A percentile compares a stretch with the other conserved stretches of the same genome.
Conservation (phyloP, 1,140 invertebrate genomes). For the Nephila pilipes region DNA sequence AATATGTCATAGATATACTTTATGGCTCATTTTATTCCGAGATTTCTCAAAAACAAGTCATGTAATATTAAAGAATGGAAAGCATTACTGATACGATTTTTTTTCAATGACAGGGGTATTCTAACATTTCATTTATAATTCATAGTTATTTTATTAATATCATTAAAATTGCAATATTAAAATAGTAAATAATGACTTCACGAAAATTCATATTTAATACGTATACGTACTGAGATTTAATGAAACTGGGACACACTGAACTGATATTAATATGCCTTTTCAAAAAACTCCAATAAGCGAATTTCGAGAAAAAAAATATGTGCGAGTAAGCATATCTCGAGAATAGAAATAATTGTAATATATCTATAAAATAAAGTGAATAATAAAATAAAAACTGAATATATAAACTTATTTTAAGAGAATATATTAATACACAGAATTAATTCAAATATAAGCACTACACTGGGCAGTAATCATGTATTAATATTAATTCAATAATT, state of each 20-base stretch:
- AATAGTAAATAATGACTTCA: background rate
- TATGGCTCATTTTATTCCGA: too few relatives aligned
- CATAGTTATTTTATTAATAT: too few relatives aligned
- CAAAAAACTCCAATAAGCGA: background rate
- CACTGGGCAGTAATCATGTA: background rate
- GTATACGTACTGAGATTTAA: background rate
- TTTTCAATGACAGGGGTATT: too few relatives aligned
- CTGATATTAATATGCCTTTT: background rate
- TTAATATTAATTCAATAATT: constrained; percentile 27
- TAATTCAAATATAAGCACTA: constrained; percentile 11
- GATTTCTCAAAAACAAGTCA: too few relatives aligned
- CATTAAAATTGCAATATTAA: too few relatives aligned
- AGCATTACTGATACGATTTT: too few relatives aligned
- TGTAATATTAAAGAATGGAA: too few relatives aligned
- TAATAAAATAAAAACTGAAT: background rate
- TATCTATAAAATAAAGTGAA: background rate
- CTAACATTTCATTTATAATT: too few relatives aligned
- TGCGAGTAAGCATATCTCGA: background rate
- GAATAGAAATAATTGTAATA: background rate
- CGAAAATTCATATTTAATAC: background rate
- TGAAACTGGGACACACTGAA: background rate
- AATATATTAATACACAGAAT: background rate
- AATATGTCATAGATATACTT: too few relatives aligned
- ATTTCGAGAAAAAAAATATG: background rate
- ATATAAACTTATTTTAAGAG: background rate